Evolutionary conservation across 2,113 vertebrate genomes (phyloP).

Genomic region (Girardinichthys multiradiatus): DNA sequence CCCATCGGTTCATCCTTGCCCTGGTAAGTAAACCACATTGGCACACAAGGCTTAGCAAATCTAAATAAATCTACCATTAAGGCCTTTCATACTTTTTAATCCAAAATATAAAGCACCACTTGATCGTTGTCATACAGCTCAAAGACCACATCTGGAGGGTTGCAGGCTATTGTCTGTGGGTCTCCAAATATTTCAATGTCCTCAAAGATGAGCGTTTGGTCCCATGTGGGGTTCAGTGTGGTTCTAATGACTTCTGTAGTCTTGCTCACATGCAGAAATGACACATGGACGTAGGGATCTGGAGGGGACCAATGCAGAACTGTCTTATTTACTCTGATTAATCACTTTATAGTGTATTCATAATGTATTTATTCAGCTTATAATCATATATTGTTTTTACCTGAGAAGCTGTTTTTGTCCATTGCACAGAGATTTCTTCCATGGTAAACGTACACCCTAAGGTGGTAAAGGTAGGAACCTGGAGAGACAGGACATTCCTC

Average conservation of each 20-base stretch:
- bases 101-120: slow-evolving; percentile 86
- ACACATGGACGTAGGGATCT: slow-evolving; percentile 97
- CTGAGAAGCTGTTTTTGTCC: slow-evolving; percentile 99
- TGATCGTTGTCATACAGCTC: slow-evolving; percentile 93
- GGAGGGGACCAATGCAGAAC: slow-evolving; percentile 21
- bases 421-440: slow-evolving; percentile 91
- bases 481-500: slow-evolving; percentile 40
- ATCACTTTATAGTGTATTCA: neutral
- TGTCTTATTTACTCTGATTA: neutral
- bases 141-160: slow-evolving; percentile 87
- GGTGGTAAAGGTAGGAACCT: slow-evolving; percentile 89
- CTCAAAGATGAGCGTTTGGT: slow-evolving; percentile 96
- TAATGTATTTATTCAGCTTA: neutral
- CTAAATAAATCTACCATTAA: neutral
- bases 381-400: slow-evolving; percentile 72
- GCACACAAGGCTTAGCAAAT: neutral
- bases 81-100: neutral
- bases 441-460: slow-evolving; percentile 96
- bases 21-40: slow-evolving; percentile 72
- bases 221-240: slow-evolving; percentile 95
- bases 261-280: slow-evolving; percentile 95
- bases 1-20: slow-evolving; percentile 96
- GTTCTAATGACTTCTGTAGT: slow-evolving; percentile 90
- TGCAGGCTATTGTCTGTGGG: slow-evolving; percentile 81
- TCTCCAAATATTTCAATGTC: slow-evolving; percentile 93